Evolutionary conservation across 2,797 vertebrate genomes (phyloP), one percentile per base, ranked within the genome.

Genomic region (Silurus lanzhouensis): DNA sequence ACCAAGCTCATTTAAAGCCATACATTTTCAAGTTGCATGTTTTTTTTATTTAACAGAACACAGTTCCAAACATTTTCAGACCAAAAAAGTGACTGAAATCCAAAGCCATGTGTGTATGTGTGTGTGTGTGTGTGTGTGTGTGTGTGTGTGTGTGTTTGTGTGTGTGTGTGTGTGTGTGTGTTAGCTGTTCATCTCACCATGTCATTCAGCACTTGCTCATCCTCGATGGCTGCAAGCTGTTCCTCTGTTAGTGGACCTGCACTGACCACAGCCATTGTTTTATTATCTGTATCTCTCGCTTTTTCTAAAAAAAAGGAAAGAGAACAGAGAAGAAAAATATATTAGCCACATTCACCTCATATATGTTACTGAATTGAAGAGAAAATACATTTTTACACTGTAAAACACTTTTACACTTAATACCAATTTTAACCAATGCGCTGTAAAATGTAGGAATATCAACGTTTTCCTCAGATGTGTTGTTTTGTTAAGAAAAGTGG

Each of bases 141-240:
- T 84, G 66, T 57, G 64, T 48, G 68, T 74, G 48, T 68, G 52
- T 84, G 1, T 79, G 83, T 4, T 60, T 74, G 48, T 68, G 31
- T 52, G 9, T 52, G 9, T 52, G 9, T 52, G 48, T 52, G 48
- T 52, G 68, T 74, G 48, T 68, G 52, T 84, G 1, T 79, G 83
- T 4, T 20, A 13, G 48, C 64, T 76, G 68, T 8, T 64, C 20
- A 31, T 88, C 85, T 93, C 88, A 95, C 98, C 98, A 99, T 98
- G 90, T 97, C 96, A 93, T 98, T 98, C 88, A 99, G 95, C 88
- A 96, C 90, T 3, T 96, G 94, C 88, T 99, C 98, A 71, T 99
- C 97, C 78, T 99, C 96, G 1, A 99, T 96, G 71, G 94, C 92
- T 85, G 92, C 95, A 88, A 99, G 92, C 63, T 96, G 93, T 85